Evolutionary conservation across 1,140 invertebrate genomes (phyloP).

Genomic region (Sipha flava): DNA sequence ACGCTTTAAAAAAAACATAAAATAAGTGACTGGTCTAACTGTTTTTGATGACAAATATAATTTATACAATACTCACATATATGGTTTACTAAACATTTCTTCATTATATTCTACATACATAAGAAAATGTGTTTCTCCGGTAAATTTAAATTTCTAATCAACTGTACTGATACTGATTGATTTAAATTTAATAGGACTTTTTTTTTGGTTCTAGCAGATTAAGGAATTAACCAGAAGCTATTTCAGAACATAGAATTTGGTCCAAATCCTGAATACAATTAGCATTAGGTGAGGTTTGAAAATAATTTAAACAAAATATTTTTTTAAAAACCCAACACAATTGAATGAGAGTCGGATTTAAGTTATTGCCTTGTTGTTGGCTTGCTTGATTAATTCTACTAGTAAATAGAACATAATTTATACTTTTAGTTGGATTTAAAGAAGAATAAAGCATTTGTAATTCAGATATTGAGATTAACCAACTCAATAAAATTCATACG

Average conservation of each 20-base stretch:
- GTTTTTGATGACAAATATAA: neutral
- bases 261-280: conserved; percentile 4
- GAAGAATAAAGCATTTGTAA: neutral
- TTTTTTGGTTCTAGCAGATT: neutral
- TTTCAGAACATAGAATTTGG: neutral
- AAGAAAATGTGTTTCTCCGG: neutral
- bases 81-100: neutral
- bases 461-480: neutral
- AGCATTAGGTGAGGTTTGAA: neutral
- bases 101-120: neutral
- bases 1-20: neutral
- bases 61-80: neutral
- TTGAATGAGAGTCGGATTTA: neutral
- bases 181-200: neutral
- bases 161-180: neutral
- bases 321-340: conserved; percentile 1
- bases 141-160: neutral
- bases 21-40: neutral
- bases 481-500: neutral
- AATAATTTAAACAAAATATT: neutral
- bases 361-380: neutral
- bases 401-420: neutral
- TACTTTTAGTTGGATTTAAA: neutral
- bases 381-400: neutral
- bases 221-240: neutral